phyloP scores from a whole-genome alignment of 2,797 vertebrate genomes.

The Protosalanx chinensis region DNA sequence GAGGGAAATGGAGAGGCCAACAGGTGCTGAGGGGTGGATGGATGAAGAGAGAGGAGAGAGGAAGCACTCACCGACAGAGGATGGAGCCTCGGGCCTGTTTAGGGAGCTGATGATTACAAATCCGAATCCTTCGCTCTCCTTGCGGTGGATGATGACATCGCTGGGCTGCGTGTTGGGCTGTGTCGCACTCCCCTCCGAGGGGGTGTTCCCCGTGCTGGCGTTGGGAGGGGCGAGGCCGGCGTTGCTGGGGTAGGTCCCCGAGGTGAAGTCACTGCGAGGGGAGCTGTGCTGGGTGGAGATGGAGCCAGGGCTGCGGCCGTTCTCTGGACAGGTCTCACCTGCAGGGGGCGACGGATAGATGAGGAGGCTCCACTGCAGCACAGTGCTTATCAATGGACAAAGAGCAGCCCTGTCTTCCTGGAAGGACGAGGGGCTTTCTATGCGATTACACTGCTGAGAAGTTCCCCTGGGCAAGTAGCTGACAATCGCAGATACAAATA shows the following conservation, averaged over 20 bases:
- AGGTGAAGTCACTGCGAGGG: constrained; percentile 88
- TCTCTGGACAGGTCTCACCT: constrained; percentile 91
- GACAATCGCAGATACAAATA: neutral
- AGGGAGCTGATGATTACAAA: constrained; percentile 99
- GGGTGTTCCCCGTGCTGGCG: constrained; percentile 64
- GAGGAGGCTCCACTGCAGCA: constrained; percentile 1
- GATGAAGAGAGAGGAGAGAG: neutral
- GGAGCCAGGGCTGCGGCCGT: constrained; percentile 91
- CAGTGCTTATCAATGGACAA: neutral
- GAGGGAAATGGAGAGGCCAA: neutral
- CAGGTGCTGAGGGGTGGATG: neutral
- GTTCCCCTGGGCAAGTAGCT: neutral
- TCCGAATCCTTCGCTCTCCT: constrained; percentile 96
- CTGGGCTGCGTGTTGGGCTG: constrained; percentile 79
- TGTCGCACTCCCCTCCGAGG: constrained; percentile 71
- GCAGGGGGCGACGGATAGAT: constrained; percentile 49
- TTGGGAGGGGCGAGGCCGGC: constrained; percentile 72
- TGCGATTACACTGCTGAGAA: neutral
- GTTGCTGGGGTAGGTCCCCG: constrained; percentile 81
- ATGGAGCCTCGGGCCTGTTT: constrained; percentile 86
- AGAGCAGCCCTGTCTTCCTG: constrained; percentile 3
- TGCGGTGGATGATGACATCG: constrained; percentile 91
- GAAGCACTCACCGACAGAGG: constrained; percentile 81
- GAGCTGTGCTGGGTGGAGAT: constrained; percentile 97
- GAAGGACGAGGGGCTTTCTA: neutral